Evolutionary conservation across 2,888 invertebrate species (phyloP), one percentile per base, ranked within the genome.

Genomic region (Agrochola macilenta): DNA sequence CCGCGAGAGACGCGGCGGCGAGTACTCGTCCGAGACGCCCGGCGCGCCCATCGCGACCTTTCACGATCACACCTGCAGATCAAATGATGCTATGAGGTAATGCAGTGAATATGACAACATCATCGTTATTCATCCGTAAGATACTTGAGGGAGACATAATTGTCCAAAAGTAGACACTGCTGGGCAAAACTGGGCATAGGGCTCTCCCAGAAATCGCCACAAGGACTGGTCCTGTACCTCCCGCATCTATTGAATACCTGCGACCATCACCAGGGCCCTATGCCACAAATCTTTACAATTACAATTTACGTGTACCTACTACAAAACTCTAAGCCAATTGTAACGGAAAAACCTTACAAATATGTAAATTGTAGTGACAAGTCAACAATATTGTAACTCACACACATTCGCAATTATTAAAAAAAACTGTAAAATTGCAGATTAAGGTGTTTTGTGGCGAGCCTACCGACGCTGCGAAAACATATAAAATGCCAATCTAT

Each of bases 1-100:
- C 95, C 98, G 97, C 92, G 99, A 98, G 95, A 99, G 97, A 93
- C 98, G 97, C 95, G 98, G 98, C 96, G 98, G 98, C 97, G 97
- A 97, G 97, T 98, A 98, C 97, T 98, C 98, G 94, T 98, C 98
- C 85, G 96, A 97, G 90, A 96, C 94, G 94, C 97, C 95, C 92
- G 95, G 94, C 94, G 93, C 95, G 94, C 96, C 96, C 96, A 96
- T 96, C 93, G 94, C 95, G 92, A 92, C 93, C 87, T 87, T 85
- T 90, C 93, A 89, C 92, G 81, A 88, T 89, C 88, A 91, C 93
- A 91, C 94, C 95, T 94, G 92, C 84, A 52, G 30, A 61, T 64
- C 11, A 69, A 75, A 79, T n/a, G 30, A 74, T 49, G 49, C 4
- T 11, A 68, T 73, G 4, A 65, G 2, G 60, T 11, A 39, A 26